Evolutionary conservation across 2,888 invertebrate genomes (phyloP).

Genomic region (Biston stratarius): DNA sequence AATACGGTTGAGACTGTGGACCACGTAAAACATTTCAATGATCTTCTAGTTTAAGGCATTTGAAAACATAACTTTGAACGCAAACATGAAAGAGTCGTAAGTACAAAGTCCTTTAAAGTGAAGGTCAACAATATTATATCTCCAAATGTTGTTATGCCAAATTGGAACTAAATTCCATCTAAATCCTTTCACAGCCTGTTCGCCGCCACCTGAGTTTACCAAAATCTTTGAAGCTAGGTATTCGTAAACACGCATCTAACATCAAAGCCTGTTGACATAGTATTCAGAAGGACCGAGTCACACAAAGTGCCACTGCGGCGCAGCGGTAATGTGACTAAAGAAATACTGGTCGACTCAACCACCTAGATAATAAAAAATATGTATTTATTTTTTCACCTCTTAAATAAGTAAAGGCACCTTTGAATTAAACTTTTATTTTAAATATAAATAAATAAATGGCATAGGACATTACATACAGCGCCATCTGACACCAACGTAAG

Average conservation of each 20-base stretch:
- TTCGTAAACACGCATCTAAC: constrained; percentile 17
- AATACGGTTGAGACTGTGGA: too few species aligned
- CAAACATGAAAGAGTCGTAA: background rate
- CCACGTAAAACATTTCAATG: background rate
- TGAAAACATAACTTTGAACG: background rate
- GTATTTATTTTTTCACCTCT: too few species aligned
- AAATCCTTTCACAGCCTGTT: constrained; percentile 10
- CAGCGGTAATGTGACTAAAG: background rate
- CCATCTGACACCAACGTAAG: too few species aligned
- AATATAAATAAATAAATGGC: too few species aligned
- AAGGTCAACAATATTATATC: background rate
- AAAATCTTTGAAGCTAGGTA: constrained; percentile 22
- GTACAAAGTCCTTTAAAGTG: background rate
- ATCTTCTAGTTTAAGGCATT: background rate
- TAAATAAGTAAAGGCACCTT: too few species aligned
- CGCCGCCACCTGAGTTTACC: constrained; percentile 6
- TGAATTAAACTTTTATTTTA: too few species aligned
- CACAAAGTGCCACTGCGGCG: background rate
- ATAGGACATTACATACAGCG: too few species aligned
- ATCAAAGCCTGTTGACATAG: constrained; percentile 24
- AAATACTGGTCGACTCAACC: too few species aligned
- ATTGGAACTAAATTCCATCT: constrained; percentile 6
- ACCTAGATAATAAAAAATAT: too few species aligned
- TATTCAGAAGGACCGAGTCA: background rate
- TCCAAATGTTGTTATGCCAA: constrained; percentile 2